Percentiles rank a stretch among this genome's conserved stretches.
Conservation (phyloP, 2,797 vertebrate genomes). For the Periparus ater region DNA sequence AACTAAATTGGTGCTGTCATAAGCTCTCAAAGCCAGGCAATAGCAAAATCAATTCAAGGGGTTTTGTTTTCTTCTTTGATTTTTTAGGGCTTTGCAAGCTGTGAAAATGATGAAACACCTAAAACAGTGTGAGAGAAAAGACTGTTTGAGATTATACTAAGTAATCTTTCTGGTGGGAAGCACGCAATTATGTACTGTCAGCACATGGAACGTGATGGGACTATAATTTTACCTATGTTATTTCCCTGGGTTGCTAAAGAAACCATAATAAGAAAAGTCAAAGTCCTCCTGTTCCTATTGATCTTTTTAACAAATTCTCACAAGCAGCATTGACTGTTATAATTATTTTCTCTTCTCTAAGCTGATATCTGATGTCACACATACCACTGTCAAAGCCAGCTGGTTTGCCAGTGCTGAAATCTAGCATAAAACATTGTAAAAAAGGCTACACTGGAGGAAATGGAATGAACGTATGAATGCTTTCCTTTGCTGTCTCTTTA, state of each 20-base stretch:
- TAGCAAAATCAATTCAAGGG: neutral
- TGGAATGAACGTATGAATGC: neutral
- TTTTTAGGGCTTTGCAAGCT: slow-evolving; percentile 21
- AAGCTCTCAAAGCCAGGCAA: slow-evolving; percentile 21
- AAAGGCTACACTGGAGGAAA: neutral
- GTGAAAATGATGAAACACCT: slow-evolving; percentile 40
- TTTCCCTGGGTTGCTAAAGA: slow-evolving; percentile 60
- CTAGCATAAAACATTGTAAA: neutral
- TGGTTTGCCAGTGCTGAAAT: neutral
- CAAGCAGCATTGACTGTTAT: slow-evolving; percentile 5
- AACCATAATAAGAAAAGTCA: slow-evolving; percentile 54
- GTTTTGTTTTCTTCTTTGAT: slow-evolving; percentile 30
- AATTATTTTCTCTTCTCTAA: slow-evolving; percentile 40
- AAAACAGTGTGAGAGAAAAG: neutral
- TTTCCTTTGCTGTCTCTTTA: neutral
- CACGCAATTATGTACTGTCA: slow-evolving; percentile 60
- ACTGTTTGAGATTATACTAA: slow-evolving; percentile 39
- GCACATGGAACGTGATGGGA: slow-evolving; percentile 41
- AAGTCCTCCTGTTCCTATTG: slow-evolving; percentile 37
- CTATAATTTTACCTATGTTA: slow-evolving; percentile 57
- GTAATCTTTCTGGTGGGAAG: slow-evolving; percentile 58
- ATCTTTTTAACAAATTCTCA: slow-evolving; percentile 50
- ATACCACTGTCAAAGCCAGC: slow-evolving; percentile 11
- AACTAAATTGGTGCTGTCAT: slow-evolving; percentile 43
- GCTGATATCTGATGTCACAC: neutral